A percentile compares a stretch with the other conserved stretches of the same genome.
Conservation (phyloP, 2,113 vertebrate genomes). For the Cryptomyrus ogoouensis region DNA sequence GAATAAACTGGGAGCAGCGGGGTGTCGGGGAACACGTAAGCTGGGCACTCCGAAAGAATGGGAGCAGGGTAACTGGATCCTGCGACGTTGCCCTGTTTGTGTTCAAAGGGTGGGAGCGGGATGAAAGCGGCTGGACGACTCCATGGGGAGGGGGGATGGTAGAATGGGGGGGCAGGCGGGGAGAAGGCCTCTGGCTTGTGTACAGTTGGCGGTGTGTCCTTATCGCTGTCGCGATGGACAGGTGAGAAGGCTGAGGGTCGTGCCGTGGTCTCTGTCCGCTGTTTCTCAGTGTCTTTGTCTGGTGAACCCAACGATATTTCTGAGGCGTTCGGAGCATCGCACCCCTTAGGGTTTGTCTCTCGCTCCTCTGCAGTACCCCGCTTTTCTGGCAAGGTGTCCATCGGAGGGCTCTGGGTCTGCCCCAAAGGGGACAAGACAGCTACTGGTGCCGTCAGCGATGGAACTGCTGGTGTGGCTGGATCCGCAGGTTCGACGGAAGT, state of each 20-base stretch:
- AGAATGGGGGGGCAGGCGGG: conserved; percentile 59
- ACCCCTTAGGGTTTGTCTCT: neutral
- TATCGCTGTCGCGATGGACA: conserved; percentile 50
- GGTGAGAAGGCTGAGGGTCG: conserved; percentile 77
- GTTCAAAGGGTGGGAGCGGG: neutral
- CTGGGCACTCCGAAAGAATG: conserved; percentile 69
- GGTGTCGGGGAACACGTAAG: conserved; percentile 69
- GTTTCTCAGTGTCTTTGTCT: conserved; percentile 20
- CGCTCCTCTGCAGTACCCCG: neutral
- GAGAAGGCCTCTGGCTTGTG: conserved; percentile 50
- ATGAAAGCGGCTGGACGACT: conserved; percentile 60
- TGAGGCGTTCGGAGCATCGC: neutral
- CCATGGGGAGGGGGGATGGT: conserved; percentile 67
- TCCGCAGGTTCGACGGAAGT: neutral
- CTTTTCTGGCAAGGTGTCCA: neutral
- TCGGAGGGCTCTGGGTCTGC: neutral
- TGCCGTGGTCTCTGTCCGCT: conserved; percentile 19
- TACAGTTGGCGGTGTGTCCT: conserved; percentile 45
- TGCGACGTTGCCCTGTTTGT: conserved; percentile 4
- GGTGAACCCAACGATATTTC: neutral
- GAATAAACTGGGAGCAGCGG: conserved; percentile 67
- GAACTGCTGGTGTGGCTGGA: neutral
- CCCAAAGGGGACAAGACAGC: neutral
- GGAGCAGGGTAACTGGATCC: conserved; percentile 44
- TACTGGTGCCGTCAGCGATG: neutral